A percentile compares a stretch with the other conserved stretches of the same genome.
These are phyloP conservation scores for Pollenia labialis DNA, from an alignment of 2,888 invertebrate genomes.

Conservation along the genomic window DNA sequence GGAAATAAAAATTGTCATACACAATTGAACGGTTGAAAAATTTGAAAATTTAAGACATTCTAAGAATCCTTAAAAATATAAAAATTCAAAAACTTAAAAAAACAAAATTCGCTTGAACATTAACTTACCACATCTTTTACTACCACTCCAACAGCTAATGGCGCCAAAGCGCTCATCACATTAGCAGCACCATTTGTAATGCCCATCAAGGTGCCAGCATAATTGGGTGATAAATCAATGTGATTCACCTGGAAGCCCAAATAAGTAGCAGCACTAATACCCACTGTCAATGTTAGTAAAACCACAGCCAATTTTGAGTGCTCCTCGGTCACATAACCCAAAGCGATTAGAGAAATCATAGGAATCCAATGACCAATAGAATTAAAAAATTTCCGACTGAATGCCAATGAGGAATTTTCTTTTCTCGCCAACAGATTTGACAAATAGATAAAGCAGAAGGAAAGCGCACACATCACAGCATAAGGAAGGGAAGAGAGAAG, in stretches of 20 bases:
- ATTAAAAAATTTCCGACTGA: conserved; percentile 85
- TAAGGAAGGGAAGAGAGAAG: conserved; percentile 90
- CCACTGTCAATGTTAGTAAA: conserved; percentile 89
- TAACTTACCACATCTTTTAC: conserved; percentile 88
- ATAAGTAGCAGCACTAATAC: conserved; percentile 90
- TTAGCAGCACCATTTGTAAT: conserved; percentile 92
- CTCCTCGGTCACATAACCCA: conserved; percentile 85
- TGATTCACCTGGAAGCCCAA: conserved; percentile 93
- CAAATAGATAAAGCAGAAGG: conserved; percentile 89
- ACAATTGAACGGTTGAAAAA: too few relatives aligned
- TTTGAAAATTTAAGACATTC: too few relatives aligned
- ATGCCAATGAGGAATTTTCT: conserved; percentile 80
- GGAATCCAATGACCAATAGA: conserved; percentile 88
- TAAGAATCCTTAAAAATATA: too few relatives aligned
- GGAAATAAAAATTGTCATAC: too few relatives aligned
- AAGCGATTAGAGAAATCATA: conserved; percentile 87
- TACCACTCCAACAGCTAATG: conserved; percentile 89
- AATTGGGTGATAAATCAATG: conserved; percentile 93
- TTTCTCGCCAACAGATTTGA: conserved; percentile 85
- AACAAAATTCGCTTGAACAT: too few relatives aligned
- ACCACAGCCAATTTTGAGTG: conserved; percentile 85
- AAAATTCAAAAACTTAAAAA: too few relatives aligned
- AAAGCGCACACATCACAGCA: conserved; percentile 88
- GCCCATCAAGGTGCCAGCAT: conserved; percentile 93
- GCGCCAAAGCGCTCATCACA: conserved; percentile 92